Evolutionary conservation across 2,888 invertebrate genomes (phyloP), one percentile per base, ranked within the genome.

Genomic region (Calliopum simillimum): DNA sequence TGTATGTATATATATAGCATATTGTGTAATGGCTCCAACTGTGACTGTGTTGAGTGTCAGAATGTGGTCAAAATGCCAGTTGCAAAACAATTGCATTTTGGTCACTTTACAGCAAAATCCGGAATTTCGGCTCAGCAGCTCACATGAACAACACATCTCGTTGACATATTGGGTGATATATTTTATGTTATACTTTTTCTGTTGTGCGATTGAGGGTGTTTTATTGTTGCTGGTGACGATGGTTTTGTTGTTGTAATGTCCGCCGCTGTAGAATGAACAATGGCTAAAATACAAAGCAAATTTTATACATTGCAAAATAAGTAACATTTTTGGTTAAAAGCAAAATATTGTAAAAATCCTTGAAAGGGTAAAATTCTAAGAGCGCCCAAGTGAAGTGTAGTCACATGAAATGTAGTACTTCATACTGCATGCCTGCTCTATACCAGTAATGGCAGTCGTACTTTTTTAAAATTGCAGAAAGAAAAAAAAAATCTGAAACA

Each of bases 21-120:
- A n/a, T n/a, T n/a, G n/a, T n/a, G n/a, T n/a, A n/a, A n/a, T 71
- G 47, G 11, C 56, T 58, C 14, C 33, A 41, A 41, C 8, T 33
- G 46, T 47, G 33, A 25, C 33, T 25, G 46, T 49, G 75, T 78
- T 73, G 75, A 73, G 80, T 79, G 81, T 79, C 80, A 80, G 80
- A 80, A 80, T 82, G 82, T 79, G 81, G 82, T 81, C 80, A 77
- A 79, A 81, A 81, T 82, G 81, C 80, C 81, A 81, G 79, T 81
- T 79, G 81, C 81, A 82, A 81, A 82, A 81, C 81, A 81, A 82
- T 82, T 82, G 81, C 79, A 79, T 81, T 82, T 81, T 77, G 82
- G 82, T 79, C 79, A 80, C 78, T 80, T 82, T 79, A 79, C 77
- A 79, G 77, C 79, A 77, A 79, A 82, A 79, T 77, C 80, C 79